A percentile compares a stretch with the other conserved stretches of the same genome.
These are phyloP conservation scores for Brachionus paranguensis DNA, from an alignment of 1,140 invertebrate genomes.

Conservation along the genomic window DNA sequence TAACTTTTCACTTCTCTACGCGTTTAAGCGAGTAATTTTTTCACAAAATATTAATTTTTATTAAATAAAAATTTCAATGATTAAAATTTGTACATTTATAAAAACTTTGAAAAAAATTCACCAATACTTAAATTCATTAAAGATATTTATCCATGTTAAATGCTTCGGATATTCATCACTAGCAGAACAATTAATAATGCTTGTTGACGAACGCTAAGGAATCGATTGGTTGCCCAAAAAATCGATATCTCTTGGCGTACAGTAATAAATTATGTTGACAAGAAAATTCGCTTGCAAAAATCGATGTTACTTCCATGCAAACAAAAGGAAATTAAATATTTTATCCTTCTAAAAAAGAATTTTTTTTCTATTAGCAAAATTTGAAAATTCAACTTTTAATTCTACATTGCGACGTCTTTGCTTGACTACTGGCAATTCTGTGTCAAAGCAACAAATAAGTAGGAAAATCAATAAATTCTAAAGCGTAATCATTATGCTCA, in stretches of 20 bases:
- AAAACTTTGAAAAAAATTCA: too few relatives aligned
- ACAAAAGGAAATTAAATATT: conserved; percentile 19
- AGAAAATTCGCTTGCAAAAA: background rate
- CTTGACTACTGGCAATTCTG: background rate
- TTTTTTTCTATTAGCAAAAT: background rate
- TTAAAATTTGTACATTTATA: too few relatives aligned
- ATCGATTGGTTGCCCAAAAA: background rate
- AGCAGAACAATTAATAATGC: background rate
- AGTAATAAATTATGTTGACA: conserved; percentile 9
- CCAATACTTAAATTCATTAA: background rate
- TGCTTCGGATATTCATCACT: background rate
- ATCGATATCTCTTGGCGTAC: background rate
- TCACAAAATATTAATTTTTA: too few relatives aligned
- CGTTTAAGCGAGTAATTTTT: too few relatives aligned
- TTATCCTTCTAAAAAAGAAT: conserved; percentile 8
- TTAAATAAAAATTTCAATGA: too few relatives aligned
- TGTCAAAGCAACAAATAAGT: background rate
- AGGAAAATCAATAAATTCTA: background rate
- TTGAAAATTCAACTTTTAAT: background rate
- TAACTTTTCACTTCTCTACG: too few relatives aligned
- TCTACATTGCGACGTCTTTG: background rate
- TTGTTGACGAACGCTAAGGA: background rate
- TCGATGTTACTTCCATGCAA: conserved; percentile 16
- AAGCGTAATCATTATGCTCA: background rate
- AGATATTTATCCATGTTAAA: background rate